Base-by-base conservation (phyloP, 2,797 vertebrate genomes). In the Artibeus jamaicensis region DNA sequence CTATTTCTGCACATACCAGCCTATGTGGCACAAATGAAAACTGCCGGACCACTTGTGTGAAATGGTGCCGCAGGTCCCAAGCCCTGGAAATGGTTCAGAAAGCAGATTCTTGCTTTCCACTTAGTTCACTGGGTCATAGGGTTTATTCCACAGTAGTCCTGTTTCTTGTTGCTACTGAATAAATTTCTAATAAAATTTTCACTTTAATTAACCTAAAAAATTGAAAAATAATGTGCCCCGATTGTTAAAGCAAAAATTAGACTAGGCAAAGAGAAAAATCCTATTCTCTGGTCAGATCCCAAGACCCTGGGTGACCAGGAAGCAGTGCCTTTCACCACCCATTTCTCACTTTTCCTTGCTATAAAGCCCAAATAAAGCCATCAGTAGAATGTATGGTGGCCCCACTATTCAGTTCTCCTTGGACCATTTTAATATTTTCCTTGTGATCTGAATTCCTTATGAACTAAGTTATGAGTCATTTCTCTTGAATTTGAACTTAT, bases 401-500 rank as follows among this genome's bases (percentile, higher is more conserved):
- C 53, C 26, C 62, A 39, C 50, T 46, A 14, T 37, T 76, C 44
- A 53, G 18, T 22, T 86, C 37, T 34, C 86, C 50, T 71, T 76
- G 26, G 6, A 83, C 34, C n/a, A 77, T 76, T 44, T 77, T 62
- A 42, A 50, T 50, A 78, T 95, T 89, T 78, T 48, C 39, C 46
- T 94, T 85, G n/a, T 39, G 22, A 21, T 85, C 67, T 74, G 26
- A 93, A 70, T 76, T 65, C 39, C 39, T 73, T 89, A 78, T 65
- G 67, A 91, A 59, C 18, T 24, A 81, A 92, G 42, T 22, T 39
- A 88, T 42, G 8, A 57, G 24, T 77, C 59, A 71, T 32, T 82
- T 95, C 18, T 86, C 50, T 89, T 92, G n/a, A 62, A 10, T 65
- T 83, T 73, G 55, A 86, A 85, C 74, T 82, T 93, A 18, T 55